Conservation (phyloP, 2,113 vertebrate genomes). For the Arvicanthis niloticus region DNA sequence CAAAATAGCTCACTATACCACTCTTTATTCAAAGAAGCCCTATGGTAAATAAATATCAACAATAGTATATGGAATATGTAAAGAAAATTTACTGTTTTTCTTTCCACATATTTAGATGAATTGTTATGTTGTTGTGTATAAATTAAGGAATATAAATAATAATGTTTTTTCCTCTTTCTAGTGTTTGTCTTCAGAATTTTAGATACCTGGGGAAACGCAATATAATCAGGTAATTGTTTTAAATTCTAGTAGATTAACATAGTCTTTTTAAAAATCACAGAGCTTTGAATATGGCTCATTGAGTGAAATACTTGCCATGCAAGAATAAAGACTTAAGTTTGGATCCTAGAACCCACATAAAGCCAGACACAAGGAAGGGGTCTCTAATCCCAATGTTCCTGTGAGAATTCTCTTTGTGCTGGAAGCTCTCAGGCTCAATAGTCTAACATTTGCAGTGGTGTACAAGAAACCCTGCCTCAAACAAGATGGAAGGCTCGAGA, state of each 20-base stretch:
- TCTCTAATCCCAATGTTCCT: background rate
- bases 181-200: constrained; percentile 99
- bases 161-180: constrained; percentile 83
- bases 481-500: background rate
- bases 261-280: background rate
- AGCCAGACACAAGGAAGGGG: too few species aligned
- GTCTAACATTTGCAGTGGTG: background rate
- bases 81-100: constrained; percentile 18
- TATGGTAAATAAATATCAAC: constrained; percentile 7
- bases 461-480: background rate
- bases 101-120: constrained; percentile 27
- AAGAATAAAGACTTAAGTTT: background rate
- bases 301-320: background rate
- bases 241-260: background rate
- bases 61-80: background rate
- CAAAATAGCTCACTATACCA: constrained; percentile 33
- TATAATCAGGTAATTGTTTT: constrained; percentile 94
- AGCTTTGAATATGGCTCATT: background rate
- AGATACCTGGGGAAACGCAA: constrained; percentile 97
- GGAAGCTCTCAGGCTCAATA: background rate
- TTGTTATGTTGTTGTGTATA: constrained; percentile 79
- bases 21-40: background rate
- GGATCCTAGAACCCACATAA: background rate
- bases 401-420: background rate
- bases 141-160: constrained; percentile 45